These are phyloP conservation scores for Alosa sapidissima DNA, from an alignment of 2,797 vertebrate genomes.

Conservation along the genomic window DNA sequence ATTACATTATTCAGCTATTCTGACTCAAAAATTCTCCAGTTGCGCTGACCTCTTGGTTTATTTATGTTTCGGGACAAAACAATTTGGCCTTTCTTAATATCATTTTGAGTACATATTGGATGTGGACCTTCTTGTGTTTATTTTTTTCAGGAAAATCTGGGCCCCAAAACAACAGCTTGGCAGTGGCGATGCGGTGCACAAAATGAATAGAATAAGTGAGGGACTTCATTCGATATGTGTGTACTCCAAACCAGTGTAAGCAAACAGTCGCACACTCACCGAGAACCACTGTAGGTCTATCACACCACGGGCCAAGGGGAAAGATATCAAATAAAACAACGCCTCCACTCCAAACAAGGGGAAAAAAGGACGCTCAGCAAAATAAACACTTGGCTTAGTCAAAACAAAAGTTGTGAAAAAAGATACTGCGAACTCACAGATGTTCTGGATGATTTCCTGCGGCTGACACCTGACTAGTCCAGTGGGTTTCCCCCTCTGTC, in stretches of 20 bases:
- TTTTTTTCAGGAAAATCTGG: background rate
- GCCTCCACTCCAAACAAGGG: background rate
- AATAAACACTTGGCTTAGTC: background rate
- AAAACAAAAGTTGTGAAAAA: background rate
- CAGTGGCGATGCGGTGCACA: background rate
- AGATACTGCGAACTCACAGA: background rate
- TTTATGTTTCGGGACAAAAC: slow-evolving; percentile 28
- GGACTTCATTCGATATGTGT: background rate
- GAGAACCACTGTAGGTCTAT: background rate
- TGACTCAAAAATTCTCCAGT: slow-evolving; percentile 14
- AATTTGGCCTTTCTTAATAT: slow-evolving; percentile 19
- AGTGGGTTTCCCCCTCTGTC: background rate
- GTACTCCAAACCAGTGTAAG: background rate
- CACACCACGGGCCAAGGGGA: background rate
- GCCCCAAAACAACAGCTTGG: background rate
- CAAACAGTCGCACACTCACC: background rate
- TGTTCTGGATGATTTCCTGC: background rate
- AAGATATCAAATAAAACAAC: background rate
- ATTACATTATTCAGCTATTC: slow-evolving; percentile 63
- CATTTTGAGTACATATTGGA: slow-evolving; percentile 16
- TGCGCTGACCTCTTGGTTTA: slow-evolving; percentile 5
- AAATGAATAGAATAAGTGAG: background rate
- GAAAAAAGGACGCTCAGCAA: background rate
- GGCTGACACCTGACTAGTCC: background rate
- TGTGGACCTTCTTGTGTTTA: background rate